Conservation (phyloP, 1,140 invertebrate genomes). For the Platyscapa corneri region DNA sequence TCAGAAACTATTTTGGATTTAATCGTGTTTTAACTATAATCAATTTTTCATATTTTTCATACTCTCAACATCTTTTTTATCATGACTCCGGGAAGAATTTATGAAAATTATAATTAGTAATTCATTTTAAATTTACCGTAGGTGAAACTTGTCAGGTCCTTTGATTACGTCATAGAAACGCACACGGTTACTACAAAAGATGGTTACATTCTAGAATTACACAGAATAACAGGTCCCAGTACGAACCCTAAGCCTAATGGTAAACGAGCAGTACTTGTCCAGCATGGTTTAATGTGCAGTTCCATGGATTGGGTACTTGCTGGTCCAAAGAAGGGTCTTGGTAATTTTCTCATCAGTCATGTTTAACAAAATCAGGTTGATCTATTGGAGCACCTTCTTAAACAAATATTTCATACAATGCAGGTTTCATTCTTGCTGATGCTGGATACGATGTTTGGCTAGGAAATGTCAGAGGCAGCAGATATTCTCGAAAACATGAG, state of each 20-base stretch:
- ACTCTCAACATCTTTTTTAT: no score
- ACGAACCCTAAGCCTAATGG: conserved; percentile 43
- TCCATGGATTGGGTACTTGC: conserved; percentile 83
- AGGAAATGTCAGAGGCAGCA: conserved; percentile 81
- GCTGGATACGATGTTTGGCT: conserved; percentile 87
- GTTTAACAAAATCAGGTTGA: not conserved
- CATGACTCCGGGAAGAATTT: no score
- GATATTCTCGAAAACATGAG: conserved; percentile 76
- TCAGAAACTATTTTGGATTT: no score
- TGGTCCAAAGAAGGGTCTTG: conserved; percentile 78
- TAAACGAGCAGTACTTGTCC: conserved; percentile 78
- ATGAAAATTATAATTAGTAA: not conserved
- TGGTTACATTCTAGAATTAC: conserved; percentile 64
- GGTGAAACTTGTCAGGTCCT: conserved; percentile 75
- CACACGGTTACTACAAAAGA: conserved; percentile 75
- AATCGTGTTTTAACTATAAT: no score
- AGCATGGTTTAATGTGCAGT: conserved; percentile 84
- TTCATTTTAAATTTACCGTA: conserved; percentile 51
- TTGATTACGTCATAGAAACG: conserved; percentile 76
- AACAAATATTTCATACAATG: conserved; percentile 48
- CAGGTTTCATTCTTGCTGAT: conserved; percentile 81
- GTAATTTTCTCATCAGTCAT: conserved; percentile 62
- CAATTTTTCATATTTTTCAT: no score
- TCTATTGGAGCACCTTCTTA: not conserved
- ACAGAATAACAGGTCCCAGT: conserved; percentile 59